These are phyloP conservation scores for Siniperca scherzeri DNA, from an alignment of 2,797 vertebrate species.

Conservation along the genomic window DNA sequence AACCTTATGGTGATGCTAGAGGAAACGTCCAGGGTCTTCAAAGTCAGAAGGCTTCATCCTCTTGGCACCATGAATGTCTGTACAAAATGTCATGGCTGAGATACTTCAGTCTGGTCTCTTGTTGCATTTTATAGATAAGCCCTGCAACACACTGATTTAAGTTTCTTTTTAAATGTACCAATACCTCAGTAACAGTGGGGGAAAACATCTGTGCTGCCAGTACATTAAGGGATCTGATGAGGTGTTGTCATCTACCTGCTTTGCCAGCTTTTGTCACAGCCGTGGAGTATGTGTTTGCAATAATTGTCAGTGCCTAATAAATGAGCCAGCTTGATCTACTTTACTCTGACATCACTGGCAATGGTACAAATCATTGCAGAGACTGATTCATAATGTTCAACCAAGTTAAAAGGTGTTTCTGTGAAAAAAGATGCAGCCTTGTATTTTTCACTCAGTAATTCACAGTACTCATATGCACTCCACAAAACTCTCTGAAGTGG, in stretches of 20 bases:
- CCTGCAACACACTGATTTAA: not conserved
- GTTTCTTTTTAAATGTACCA: constrained; percentile 1
- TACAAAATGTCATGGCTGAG: not conserved
- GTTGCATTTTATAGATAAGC: not conserved
- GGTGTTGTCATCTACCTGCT: constrained; percentile 42
- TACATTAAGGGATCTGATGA: constrained; percentile 35
- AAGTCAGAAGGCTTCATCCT: not conserved
- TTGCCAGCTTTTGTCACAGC: constrained; percentile 38
- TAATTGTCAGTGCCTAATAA: constrained; percentile 39
- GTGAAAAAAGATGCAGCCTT: constrained; percentile 6
- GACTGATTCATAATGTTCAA: constrained; percentile 44
- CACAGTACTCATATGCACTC: constrained; percentile 37
- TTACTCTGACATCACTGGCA: constrained; percentile 43
- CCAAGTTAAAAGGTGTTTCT: constrained; percentile 39
- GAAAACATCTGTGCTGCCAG: constrained; percentile 3
- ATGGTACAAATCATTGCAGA: constrained; percentile 29
- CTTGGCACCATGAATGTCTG: not conserved
- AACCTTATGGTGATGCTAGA: not conserved
- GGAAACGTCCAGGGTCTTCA: not conserved
- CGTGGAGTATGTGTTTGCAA: constrained; percentile 26
- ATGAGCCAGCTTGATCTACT: constrained; percentile 33
- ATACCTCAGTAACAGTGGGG: not conserved
- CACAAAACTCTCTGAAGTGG: constrained; percentile 51
- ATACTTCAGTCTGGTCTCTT: not conserved
- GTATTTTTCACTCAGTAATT: constrained; percentile 35